Base-by-base conservation (phyloP, 2,888 invertebrate genomes). In the Cetonia aurata region DNA sequence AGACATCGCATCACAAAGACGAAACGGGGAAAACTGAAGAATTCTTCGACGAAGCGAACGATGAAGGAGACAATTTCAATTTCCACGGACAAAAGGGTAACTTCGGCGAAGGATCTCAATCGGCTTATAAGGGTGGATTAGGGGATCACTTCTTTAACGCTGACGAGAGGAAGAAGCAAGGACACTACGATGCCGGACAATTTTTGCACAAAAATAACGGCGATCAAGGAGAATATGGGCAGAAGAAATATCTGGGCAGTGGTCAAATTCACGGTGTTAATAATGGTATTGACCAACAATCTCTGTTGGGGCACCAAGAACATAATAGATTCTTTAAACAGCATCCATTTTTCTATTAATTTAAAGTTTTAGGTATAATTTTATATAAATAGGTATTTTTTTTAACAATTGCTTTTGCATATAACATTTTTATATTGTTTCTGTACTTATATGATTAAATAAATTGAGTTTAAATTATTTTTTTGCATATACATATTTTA, bases 21-120 rank as follows among this genome's bases (percentile, higher is more conserved):
- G 90, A 91, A 77, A 87, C 89, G 75, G 89, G 89, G 70, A 89
- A 89, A 79, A 87, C 89, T 6, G 90, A 90, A 79, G 89, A 87
- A 77, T 91, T 87, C 84, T 90, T 89, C 77, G 90, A 90, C 70
- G 90, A 90, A 76, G 88, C 88, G 15, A 88, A 90, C 75, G 89
- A 90, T 77, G 89, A 89, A 79, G 89, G 88, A 0, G 88, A 89
- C 75, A 87, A 89, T 76, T 86, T 86, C 77, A 80, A 88, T 41
- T 87, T 86, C 73, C 88, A 88, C 6, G 88, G 89, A 31, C 86
- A 88, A 73, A 85, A 86, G 70, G 89, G 88, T 1, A 85, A 87
- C 0, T 89, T 88, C 76, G 90, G 89, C 0, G 88, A 89, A 76
- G 86, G 88, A 41, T 83, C 87, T 0, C 86, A 86, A 17, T 86